Conservation (phyloP, 92 coral and sea anemone species). For the Phenganax marumi region DNA sequence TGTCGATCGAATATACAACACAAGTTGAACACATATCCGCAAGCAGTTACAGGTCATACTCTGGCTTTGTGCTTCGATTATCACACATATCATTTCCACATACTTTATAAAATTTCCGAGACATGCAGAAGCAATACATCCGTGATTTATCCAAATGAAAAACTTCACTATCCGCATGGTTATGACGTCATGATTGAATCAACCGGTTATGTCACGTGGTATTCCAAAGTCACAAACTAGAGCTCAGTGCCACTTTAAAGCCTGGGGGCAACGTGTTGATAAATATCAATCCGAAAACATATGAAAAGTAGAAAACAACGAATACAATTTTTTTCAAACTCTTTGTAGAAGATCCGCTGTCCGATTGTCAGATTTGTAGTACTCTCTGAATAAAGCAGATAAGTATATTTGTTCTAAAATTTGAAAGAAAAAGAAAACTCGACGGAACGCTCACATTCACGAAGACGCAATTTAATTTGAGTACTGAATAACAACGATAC, state of each 20-base stretch:
- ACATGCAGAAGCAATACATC: conserved; percentile 71
- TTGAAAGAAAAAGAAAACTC: too few relatives aligned
- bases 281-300: conserved; percentile 21
- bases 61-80: conserved; percentile 66
- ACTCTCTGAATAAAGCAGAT: too few relatives aligned
- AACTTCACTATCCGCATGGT: conserved; percentile 68
- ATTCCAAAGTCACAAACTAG: conserved; percentile 53
- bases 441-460: too few relatives aligned
- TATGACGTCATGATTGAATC: conserved; percentile 68
- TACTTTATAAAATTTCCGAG: conserved; percentile 62
- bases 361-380: too few relatives aligned
- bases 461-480: too few relatives aligned
- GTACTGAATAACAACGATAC: too few relatives aligned
- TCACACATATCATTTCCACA: conserved; percentile 60
- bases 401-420: too few relatives aligned
- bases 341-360: too few relatives aligned
- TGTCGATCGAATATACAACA: conserved; percentile 71
- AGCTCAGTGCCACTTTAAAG: conserved; percentile 41
- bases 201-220: conserved; percentile 69
- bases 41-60: conserved; percentile 94
- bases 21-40: conserved; percentile 88
- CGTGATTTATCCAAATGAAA: conserved; percentile 70
- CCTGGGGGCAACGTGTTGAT: conserved; percentile 58
- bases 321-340: too few relatives aligned
- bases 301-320: not conserved